Conservation (phyloP, 2,797 vertebrate genomes). For the Poecile montanus region DNA sequence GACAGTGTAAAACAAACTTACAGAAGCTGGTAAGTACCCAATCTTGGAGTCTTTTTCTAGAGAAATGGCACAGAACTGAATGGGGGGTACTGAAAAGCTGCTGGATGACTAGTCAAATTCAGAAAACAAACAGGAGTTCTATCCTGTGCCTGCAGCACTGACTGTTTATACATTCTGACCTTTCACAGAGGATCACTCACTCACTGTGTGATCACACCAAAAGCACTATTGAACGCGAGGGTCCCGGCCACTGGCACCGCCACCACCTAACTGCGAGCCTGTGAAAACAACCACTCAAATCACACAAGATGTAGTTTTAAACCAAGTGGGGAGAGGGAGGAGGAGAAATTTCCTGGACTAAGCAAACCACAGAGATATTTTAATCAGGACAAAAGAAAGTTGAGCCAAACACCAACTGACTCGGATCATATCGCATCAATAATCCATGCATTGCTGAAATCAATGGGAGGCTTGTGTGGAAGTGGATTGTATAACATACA, state of each 20-base stretch:
- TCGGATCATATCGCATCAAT: slow-evolving; percentile 43
- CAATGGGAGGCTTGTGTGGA: slow-evolving; percentile 38
- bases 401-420: slow-evolving; percentile 47
- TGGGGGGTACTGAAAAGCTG: not conserved
- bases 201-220: not conserved
- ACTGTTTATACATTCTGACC: not conserved
- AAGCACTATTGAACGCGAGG: fast-evolving
- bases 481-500: slow-evolving; percentile 15
- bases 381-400: slow-evolving; percentile 32
- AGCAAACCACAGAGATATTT: slow-evolving; percentile 27
- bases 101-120: not conserved
- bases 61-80: not conserved
- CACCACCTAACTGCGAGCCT: not conserved
- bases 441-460: slow-evolving; percentile 38
- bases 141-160: not conserved
- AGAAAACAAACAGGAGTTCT: not conserved
- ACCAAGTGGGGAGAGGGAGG: not conserved
- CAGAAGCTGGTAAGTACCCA: not conserved
- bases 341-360: slow-evolving; percentile 1
- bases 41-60: not conserved
- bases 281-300: not conserved
- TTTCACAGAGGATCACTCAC: not conserved
- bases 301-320: not conserved
- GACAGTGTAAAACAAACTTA: not conserved
- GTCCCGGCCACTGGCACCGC: not conserved